Conservation (phyloP, 2,888 invertebrate genomes). For the Apodemia mormo region DNA sequence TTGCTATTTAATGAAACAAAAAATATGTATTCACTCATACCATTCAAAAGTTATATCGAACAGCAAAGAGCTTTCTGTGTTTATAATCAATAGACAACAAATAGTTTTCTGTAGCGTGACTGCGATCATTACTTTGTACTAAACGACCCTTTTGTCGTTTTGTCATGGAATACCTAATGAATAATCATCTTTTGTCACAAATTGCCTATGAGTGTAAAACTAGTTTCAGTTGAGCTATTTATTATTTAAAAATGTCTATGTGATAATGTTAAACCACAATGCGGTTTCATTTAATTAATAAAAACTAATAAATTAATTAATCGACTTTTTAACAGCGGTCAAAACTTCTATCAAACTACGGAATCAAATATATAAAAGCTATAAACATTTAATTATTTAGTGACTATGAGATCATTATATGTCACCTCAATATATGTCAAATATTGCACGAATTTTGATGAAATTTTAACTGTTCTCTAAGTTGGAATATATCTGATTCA, state of each 20-base stretch:
- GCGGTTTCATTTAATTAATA: background rate
- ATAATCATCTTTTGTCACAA: slow-evolving; percentile 16
- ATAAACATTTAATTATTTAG: too few species aligned
- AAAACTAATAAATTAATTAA: too few species aligned
- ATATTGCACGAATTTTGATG: too few species aligned
- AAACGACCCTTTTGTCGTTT: slow-evolving; percentile 15
- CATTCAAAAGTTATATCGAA: background rate
- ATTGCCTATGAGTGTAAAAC: slow-evolving; percentile 5
- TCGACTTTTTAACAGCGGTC: too few species aligned
- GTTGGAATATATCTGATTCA: too few species aligned
- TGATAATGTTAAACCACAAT: background rate
- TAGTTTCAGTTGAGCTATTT: background rate
- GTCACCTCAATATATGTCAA: too few species aligned
- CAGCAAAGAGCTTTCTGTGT: background rate
- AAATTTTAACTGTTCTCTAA: too few species aligned
- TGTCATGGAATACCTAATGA: slow-evolving; percentile 14
- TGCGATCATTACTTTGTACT: slow-evolving; percentile 6
- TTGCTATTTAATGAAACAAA: too few species aligned
- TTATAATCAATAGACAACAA: slow-evolving; percentile 1
- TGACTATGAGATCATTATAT: too few species aligned
- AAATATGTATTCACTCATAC: too few species aligned
- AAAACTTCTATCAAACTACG: too few species aligned
- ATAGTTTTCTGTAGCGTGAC: slow-evolving; percentile 1
- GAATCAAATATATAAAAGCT: too few species aligned
- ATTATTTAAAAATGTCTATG: background rate